These are phyloP conservation scores for Percopsis omiscomaycus DNA, from an alignment of 2,797 vertebrate species.

Conservation along the genomic window DNA sequence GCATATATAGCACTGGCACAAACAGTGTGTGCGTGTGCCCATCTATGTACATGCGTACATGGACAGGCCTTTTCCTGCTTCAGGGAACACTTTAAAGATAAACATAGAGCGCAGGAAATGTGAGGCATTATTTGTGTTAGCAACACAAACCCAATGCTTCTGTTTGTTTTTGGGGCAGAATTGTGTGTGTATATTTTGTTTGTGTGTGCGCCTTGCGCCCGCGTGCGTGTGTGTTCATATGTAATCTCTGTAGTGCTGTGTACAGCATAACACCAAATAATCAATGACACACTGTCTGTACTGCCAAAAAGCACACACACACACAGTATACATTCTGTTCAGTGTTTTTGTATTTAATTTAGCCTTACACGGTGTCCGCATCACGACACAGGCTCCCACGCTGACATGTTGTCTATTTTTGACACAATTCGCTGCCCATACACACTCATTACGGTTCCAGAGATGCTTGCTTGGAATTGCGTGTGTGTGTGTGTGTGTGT, in stretches of 20 bases:
- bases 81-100: conserved; percentile 9
- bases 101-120: conserved; percentile 7
- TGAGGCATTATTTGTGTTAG: not conserved
- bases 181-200: not conserved
- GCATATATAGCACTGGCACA: conserved; percentile 24
- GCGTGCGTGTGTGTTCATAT: not conserved
- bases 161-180: not conserved
- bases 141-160: not conserved
- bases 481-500: too few species aligned
- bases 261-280: not conserved
- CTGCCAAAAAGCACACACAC: not conserved
- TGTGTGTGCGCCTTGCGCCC: not conserved
- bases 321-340: too few species aligned
- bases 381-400: too few species aligned
- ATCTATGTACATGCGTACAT: conserved; percentile 9
- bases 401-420: too few species aligned
- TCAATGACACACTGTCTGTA: not conserved
- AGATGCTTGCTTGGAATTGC: too few species aligned
- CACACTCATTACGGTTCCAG: too few species aligned
- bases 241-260: not conserved
- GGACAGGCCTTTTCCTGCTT: not conserved
- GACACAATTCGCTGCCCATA: too few species aligned
- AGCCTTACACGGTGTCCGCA: too few species aligned
- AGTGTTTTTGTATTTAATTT: too few species aligned
- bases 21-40: conserved; percentile 9